Base-by-base conservation (phyloP, 2,888 invertebrate genomes). In the Gymnoscelis rufifasciata region DNA sequence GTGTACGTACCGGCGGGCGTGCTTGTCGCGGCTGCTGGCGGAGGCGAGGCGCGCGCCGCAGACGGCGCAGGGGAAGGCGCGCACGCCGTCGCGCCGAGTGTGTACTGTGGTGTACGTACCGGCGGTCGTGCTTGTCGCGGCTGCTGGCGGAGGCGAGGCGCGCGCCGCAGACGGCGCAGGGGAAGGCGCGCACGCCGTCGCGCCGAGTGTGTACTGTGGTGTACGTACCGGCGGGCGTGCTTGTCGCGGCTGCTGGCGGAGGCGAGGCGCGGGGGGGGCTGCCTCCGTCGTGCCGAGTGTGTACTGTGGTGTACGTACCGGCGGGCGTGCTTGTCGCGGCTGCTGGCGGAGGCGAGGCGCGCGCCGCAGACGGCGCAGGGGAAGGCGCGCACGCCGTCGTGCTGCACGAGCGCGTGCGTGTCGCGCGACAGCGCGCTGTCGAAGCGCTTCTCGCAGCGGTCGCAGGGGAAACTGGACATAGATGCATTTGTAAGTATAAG, bases 331-430 rank as follows among this genome's bases (percentile, higher is more conserved):
- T 82, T 83, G 51, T 52, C 41, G 7, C 83, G 74, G 7, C 77
- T 72, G 13, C 64, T 54, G 43, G 69, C 61, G 3, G 76, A 47
- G 0, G 88, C 82, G 2, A 86, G 76, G 55, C 72, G 68, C 2
- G 81, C 78, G 52, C 87, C 86, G 68, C 91, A 91, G 43, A 47
- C 35, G 2, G 15, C 31, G 66, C 87, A 87, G 33, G 57, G 53
- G 69, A 79, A 75, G 49, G 74, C 58, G 13, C 86, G 74, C 49
- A 67, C 64, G n/a, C 84, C 83, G 43, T 79, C 78, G 74, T 86
- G 87, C 51, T 78, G 76, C 12, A 84, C 67, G 28, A 57, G 48
- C 26, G 42, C 43, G 74, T 87, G 88, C 13, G 59, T 47, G 1
- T 37, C 7, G 13, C 78, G 66, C 7, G 62, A 36, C 0, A 52